A percentile compares a stretch with the other conserved stretches of the same genome.
These are phyloP conservation scores for Epistrophe eligans DNA, from an alignment of 2,888 invertebrate species.

Conservation along the genomic window DNA sequence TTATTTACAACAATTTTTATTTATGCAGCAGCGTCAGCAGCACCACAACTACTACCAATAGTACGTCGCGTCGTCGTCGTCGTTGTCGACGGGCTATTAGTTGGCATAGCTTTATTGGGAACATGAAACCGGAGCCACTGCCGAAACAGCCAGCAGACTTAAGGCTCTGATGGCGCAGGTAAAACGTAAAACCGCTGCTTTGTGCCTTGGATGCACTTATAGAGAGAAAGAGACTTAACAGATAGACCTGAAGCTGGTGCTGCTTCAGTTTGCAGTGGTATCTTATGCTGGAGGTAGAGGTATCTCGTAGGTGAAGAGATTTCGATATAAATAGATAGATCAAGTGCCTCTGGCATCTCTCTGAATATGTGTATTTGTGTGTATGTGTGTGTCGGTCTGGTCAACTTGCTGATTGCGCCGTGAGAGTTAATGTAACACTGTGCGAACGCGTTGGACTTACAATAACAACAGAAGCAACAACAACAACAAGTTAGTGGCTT, in stretches of 20 bases:
- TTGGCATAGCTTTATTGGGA: constrained; percentile 76
- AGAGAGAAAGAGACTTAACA: constrained; percentile 55
- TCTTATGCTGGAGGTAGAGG: constrained; percentile 9
- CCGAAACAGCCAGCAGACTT: constrained; percentile 68
- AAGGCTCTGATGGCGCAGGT: constrained; percentile 57
- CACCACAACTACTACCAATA: constrained; percentile 60
- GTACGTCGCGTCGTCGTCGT: constrained; percentile 54
- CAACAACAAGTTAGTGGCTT: constrained; percentile 71
- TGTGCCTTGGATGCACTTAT: constrained; percentile 56
- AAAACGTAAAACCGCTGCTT: constrained; percentile 40
- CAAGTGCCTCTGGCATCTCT: constrained; percentile 61
- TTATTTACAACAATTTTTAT: constrained; percentile 78
- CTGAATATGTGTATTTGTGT: not conserved
- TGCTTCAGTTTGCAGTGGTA: not conserved
- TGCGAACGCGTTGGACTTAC: constrained; percentile 65
- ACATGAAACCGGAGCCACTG: constrained; percentile 76
- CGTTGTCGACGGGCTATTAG: constrained; percentile 62
- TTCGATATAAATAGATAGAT: constrained; percentile 75
- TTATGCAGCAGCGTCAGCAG: constrained; percentile 69
- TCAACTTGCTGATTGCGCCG: constrained; percentile 71
- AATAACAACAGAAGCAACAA: constrained; percentile 65
- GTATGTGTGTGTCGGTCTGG: constrained; percentile 45
- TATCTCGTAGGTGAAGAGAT: constrained; percentile 69
- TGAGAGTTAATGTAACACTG: constrained; percentile 75
- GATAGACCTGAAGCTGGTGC: constrained; percentile 27